Percentiles rank a stretch among this genome's conserved stretches.
Evolutionary conservation across 2,113 vertebrate species (phyloP).

Genomic region (Hippocampus guttulatus): DNA sequence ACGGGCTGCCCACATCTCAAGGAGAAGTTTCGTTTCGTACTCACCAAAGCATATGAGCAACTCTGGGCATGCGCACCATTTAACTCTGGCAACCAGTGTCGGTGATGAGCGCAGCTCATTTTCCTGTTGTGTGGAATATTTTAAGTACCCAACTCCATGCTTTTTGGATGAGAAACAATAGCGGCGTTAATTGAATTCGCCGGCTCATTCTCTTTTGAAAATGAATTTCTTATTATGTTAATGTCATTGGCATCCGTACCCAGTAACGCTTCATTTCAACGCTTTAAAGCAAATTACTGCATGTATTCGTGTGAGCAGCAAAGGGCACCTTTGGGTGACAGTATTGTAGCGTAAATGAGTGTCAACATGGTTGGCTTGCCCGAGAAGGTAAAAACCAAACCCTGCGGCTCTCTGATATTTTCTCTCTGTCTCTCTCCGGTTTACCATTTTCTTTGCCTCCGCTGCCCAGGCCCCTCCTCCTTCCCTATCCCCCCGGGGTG

Average conservation of each 20-base stretch:
- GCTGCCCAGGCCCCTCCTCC: slow-evolving; percentile 32
- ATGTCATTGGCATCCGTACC: background rate
- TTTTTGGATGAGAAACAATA: no score
- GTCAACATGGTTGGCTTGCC: slow-evolving; percentile 56
- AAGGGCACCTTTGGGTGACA: slow-evolving; percentile 48
- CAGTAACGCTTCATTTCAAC: slow-evolving; percentile 19
- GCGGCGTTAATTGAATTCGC: background rate
- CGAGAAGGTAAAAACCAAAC: slow-evolving; percentile 19
- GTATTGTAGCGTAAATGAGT: slow-evolving; percentile 55
- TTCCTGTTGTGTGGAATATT: no score
- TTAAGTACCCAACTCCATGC: no score
- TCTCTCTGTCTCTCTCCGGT: slow-evolving; percentile 43
- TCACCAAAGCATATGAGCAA: slow-evolving; percentile 52
- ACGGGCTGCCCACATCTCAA: slow-evolving; percentile 8
- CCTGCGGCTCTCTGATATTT: slow-evolving; percentile 54
- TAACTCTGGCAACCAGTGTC: slow-evolving; percentile 23
- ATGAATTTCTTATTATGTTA: background rate
- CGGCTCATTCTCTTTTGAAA: background rate
- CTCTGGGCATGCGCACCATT: slow-evolving; percentile 35
- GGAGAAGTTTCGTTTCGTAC: slow-evolving; percentile 27
- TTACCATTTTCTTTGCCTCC: slow-evolving; percentile 53
- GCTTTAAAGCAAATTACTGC: slow-evolving; percentile 44
- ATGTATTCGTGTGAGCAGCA: slow-evolving; percentile 21
- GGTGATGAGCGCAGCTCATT: no score
- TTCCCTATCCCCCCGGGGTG: slow-evolving; percentile 59